Evolutionary conservation across 1,140 invertebrate species (phyloP), one percentile per base, ranked within the genome.

Genomic region (Diprion similis): DNA sequence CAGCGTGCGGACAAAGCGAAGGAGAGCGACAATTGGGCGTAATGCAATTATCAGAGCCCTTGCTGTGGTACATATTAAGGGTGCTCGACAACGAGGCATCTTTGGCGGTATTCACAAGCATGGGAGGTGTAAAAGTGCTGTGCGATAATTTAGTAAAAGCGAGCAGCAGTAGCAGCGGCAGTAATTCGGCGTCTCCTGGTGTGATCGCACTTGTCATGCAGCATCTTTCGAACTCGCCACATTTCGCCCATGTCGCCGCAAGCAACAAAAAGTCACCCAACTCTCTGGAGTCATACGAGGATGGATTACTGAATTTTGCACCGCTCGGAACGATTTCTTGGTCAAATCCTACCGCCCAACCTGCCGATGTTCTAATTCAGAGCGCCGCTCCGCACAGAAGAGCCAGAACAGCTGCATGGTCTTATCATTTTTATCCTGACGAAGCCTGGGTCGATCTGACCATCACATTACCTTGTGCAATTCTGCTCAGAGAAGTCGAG

Each of bases 351-450:
- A 95, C 95, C 15, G 95, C 95, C 7, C 95, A 96, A 84, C 92
- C 96, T 9, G 95, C 95, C 0, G 95, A 97, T 83, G 93, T 96
- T 66, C 88, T 98, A 1, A 94, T 98, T 73, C 89, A 89, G 77
- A 90, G 89, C 80, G 90, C 86, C 0, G 91, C 93, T 10, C 93
- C 95, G 45, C 94, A 97, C 78, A 89, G 95, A 76, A 88, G 96
- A 76, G 94, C 96, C 0, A 90, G 96, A 71, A 95, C 95, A 9
- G 93, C 96, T 1, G 94, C 96, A 65, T 97, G 96, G 95, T 95
- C 95, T 47, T 97, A 97, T 86, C 95, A 97, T 86, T 98, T 97
- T 87, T 96, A 96, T 86, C 95, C 95, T 0, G 95, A 96, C 78
- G 96, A 98, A 87, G 92, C 92, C 10, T 95, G 94, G 88, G 93